Base-by-base conservation (phyloP, 2,113 vertebrate species). In the Pica pica region DNA sequence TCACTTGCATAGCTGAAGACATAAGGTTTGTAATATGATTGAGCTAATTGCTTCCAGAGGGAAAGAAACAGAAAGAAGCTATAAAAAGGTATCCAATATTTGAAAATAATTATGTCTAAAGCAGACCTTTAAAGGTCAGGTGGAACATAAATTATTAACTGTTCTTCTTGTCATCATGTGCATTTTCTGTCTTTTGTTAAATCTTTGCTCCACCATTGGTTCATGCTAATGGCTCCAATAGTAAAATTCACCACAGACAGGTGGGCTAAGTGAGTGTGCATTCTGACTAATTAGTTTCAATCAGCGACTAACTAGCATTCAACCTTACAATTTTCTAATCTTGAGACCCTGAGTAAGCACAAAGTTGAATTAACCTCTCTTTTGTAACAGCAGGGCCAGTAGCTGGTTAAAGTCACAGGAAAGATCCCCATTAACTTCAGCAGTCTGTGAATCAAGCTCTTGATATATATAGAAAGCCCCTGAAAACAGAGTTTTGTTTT, bases 391-490 rank as follows among this genome's bases (percentile, higher is more conserved):
- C 74, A 80, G 49, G 44, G 91, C 63, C 87, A 91, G 52, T 69
- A 89, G 92, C 86, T 92, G 50, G 78, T 87, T 94, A 89, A 91
- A 84, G 71, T 19, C 77, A 89, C 81, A 91, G 77, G 83, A 71
- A 94, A 96, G 85, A 93, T 89, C 92, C 57, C 69, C 70, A 85
- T 68, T 95, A 88, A 75, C 20, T 94, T 93, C 7, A 96, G 85
- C 61, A 73, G 79, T 90, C 88, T 95, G 75, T 92, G 87, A 83
- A 95, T 87, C 87, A 82, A 92, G 69, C 60, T 70, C 69, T 88
- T 90, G 83, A 90, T 95, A 95, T 79, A 93, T 94, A 96, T 95
- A 92, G 91, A 93, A 96, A 68, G 67, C 41, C 77, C 77, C 89
- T 69, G 52, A 92, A 95, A 94, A 59, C 78, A 70, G 55, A 82